Evolutionary conservation across 2,888 invertebrate species (phyloP), one percentile per base, ranked within the genome.

Genomic region (Stratiomys singularior): DNA sequence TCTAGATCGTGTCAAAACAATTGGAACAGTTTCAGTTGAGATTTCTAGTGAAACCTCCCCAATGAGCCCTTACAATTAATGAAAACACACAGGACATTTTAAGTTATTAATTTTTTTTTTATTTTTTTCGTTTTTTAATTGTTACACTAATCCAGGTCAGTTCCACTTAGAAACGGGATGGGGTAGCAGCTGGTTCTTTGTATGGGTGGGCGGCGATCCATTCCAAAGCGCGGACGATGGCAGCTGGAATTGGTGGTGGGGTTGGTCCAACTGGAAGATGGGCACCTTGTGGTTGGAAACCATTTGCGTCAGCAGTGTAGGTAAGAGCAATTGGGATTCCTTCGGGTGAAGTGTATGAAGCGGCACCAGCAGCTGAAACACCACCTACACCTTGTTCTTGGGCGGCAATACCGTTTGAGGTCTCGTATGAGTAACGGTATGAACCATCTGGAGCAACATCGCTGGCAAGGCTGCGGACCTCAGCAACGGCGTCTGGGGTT

Each of bases 361-460:
- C 88, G 2, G 86, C 84, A 27, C 92, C 92, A 77, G 88, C 87
- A 18, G 89, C 90, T 60, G 84, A 83, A 82, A 89, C 88, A 83
- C 89, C 89, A 81, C 92, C 85, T 18, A 82, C 84, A 79, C 92
- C 92, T 21, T 83, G 81, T 82, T 91, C 91, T 81, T 90, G 88
- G 5, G 85, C 90, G 0, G 83, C 78, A 82, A 92, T 92, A 21
- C 92, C 92, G 82, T 92, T 92, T n/a, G 87, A 87, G 80, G 92
- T 92, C 81, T 90, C 87, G 82, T 84, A 92, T 4, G 79, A 77
- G 83, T 85, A 90, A 0, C 82, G 76, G 84, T 85, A 91, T 69
- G 84, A 82, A 25, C 87, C 84, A 78, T 90, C 90, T 76, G 74
- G 74, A 44, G 52, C 46, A 44, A 58, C 25, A 44, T 74, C 74